Evolutionary conservation across 2,888 invertebrate species (phyloP).

Genomic region (Isoperla grammatica): DNA sequence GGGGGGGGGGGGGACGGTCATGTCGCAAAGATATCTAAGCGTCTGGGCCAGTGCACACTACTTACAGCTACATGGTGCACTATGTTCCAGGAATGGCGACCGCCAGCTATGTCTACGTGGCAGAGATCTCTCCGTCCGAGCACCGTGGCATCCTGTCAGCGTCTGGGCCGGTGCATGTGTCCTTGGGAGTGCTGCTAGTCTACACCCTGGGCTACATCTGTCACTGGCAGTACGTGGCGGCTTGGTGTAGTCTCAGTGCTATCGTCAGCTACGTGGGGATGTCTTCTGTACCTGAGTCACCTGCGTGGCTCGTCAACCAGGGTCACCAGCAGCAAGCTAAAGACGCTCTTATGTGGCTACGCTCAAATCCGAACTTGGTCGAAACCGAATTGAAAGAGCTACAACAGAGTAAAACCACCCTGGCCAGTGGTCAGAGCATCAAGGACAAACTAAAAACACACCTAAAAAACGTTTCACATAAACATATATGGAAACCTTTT

Average conservation of each 20-base stretch:
- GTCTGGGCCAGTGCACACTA: too few relatives aligned
- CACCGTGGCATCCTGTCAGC: constrained; percentile 64
- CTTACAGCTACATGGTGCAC: too few relatives aligned
- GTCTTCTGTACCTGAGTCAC: constrained; percentile 63
- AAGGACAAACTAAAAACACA: neutral
- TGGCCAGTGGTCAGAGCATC: neutral
- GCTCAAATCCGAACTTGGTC: constrained; percentile 56
- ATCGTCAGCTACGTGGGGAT: constrained; percentile 53
- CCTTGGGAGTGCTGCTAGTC: constrained; percentile 64
- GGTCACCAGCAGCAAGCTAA: constrained; percentile 53
- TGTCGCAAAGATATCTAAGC: too few relatives aligned
- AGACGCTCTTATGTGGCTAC: constrained; percentile 57
- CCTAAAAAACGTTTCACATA: constrained; percentile 43
- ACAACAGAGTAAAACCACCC: neutral
- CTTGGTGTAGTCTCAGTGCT: constrained; percentile 56
- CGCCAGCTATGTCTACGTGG: constrained; percentile 62
- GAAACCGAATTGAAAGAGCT: constrained; percentile 60
- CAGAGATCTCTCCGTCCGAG: constrained; percentile 61
- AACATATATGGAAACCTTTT: constrained; percentile 62
- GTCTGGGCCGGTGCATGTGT: constrained; percentile 63
- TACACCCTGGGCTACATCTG: constrained; percentile 62
- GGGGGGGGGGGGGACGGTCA: too few relatives aligned
- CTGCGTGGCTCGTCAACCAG: constrained; percentile 59
- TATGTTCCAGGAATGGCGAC: constrained; percentile 60
- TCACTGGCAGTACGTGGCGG: constrained; percentile 61